Percentiles rank a stretch among this genome's conserved stretches.
phyloP scores from a whole-genome alignment of 1,140 invertebrate genomes.

The Zaprionus gabonicus region DNA sequence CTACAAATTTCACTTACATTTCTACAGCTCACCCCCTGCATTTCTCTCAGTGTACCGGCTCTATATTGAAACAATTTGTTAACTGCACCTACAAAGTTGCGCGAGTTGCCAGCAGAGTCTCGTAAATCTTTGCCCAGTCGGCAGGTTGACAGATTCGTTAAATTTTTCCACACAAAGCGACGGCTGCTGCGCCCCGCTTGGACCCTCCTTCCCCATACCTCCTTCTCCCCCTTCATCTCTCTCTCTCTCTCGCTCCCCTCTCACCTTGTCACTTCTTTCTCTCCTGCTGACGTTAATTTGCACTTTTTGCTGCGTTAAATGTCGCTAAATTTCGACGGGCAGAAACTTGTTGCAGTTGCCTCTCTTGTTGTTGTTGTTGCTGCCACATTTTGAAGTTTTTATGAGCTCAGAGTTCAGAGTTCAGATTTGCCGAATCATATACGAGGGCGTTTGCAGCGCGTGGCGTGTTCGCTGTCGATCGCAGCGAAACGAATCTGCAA shows the following conservation, averaged over 20 bases:
- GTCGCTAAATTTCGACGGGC: constrained; percentile 54
- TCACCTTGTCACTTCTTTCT: background rate
- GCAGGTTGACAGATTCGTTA: constrained; percentile 83
- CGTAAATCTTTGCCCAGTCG: constrained; percentile 80
- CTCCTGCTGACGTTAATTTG: constrained; percentile 45
- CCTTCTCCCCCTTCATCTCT: background rate
- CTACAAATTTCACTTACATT: background rate
- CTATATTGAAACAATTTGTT: constrained; percentile 75
- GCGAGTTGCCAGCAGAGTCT: constrained; percentile 53
- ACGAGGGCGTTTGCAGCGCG: constrained; percentile 41
- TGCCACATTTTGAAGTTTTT: constrained; percentile 74
- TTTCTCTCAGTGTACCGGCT: constrained; percentile 28
- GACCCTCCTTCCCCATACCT: background rate
- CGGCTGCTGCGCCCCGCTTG: constrained; percentile 18
- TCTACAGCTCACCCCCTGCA: too few relatives aligned
- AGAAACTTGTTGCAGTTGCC: constrained; percentile 15
- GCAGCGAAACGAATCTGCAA: constrained; percentile 32
- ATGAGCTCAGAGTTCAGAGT: constrained; percentile 70
- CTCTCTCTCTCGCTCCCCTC: background rate
- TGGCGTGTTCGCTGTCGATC: constrained; percentile 29
- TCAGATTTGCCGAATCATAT: constrained; percentile 62
- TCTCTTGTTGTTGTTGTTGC: constrained; percentile 38
- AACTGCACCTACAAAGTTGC: constrained; percentile 71
- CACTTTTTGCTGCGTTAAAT: constrained; percentile 73
- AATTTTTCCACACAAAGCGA: constrained; percentile 65